These are phyloP conservation scores for Scaptomyza cyrtandrae DNA, from an alignment of 2,888 invertebrate genomes.

Conservation along the genomic window DNA sequence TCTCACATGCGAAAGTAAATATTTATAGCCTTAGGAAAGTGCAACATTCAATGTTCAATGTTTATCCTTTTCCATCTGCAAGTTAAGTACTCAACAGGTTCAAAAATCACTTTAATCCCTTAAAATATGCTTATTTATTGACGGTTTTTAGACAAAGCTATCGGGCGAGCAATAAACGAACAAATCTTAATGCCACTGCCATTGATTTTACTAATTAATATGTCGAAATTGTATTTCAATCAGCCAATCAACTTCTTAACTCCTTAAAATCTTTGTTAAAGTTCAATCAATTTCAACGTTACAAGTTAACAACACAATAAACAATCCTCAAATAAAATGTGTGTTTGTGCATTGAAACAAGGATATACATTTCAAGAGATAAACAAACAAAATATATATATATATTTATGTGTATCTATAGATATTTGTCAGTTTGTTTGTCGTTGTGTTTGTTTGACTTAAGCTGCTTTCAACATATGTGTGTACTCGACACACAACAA, in stretches of 20 bases:
- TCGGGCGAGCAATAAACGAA: background rate
- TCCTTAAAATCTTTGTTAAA: background rate
- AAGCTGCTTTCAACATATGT: slow-evolving; percentile 13
- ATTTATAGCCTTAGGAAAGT: slow-evolving; percentile 33
- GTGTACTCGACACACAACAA: background rate
- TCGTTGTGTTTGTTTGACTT: slow-evolving; percentile 39
- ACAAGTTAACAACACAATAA: background rate
- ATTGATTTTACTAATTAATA: slow-evolving; percentile 51
- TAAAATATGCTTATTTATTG: slow-evolving; percentile 8
- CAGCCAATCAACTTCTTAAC: background rate
- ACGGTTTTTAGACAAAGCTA: background rate
- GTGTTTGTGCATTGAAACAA: background rate
- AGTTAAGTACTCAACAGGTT: slow-evolving; percentile 1
- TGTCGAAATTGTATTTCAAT: slow-evolving; percentile 41
- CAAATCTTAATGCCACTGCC: slow-evolving; percentile 7
- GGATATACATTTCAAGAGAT: background rate
- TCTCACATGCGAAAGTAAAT: slow-evolving; percentile 33
- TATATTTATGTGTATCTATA: slow-evolving; percentile 12
- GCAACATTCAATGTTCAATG: background rate
- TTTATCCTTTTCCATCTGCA: background rate
- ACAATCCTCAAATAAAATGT: slow-evolving; percentile 12
- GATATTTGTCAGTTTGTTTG: background rate
- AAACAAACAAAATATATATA: slow-evolving; percentile 15
- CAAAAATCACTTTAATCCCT: slow-evolving; percentile 8
- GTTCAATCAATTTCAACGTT: background rate